A percentile compares a stretch with the other conserved stretches of the same genome.
Evolutionary conservation across 2,113 vertebrate species (phyloP).

Genomic region (Toxotes chatareus): DNA sequence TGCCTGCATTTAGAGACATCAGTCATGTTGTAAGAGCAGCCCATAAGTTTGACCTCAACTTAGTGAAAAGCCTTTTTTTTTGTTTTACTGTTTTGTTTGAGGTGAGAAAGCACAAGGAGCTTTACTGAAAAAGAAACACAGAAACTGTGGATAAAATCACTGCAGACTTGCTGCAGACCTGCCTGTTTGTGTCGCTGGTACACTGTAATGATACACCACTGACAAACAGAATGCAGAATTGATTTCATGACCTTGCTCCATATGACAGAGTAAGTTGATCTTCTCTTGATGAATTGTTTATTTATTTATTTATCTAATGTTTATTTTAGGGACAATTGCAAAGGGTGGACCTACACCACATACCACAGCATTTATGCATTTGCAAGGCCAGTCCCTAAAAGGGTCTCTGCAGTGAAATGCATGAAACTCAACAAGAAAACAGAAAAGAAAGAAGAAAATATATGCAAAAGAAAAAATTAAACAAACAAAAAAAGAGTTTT

Average conservation of each 20-base stretch:
- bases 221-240: neutral
- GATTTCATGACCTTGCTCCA: neutral
- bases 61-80: conserved; percentile 20
- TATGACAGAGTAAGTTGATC: neutral
- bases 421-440: neutral
- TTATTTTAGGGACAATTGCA: neutral
- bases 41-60: conserved; percentile 48
- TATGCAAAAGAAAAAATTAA: neutral
- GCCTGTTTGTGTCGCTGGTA: conserved; percentile 6
- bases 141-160: neutral
- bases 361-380: neutral
- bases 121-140: neutral
- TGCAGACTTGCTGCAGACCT: conserved; percentile 9
- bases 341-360: too few relatives aligned
- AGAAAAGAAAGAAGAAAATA: too few relatives aligned
- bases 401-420: neutral
- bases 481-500: neutral
- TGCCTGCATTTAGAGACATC: conserved; percentile 65
- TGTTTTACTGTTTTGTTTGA: conserved; percentile 37
- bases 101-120: neutral
- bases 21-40: conserved; percentile 42
- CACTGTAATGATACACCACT: neutral
- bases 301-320: neutral
- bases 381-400: neutral
- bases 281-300: neutral